Conservation (phyloP, 2,113 vertebrate species). For the Austrofundulus limnaeus region DNA sequence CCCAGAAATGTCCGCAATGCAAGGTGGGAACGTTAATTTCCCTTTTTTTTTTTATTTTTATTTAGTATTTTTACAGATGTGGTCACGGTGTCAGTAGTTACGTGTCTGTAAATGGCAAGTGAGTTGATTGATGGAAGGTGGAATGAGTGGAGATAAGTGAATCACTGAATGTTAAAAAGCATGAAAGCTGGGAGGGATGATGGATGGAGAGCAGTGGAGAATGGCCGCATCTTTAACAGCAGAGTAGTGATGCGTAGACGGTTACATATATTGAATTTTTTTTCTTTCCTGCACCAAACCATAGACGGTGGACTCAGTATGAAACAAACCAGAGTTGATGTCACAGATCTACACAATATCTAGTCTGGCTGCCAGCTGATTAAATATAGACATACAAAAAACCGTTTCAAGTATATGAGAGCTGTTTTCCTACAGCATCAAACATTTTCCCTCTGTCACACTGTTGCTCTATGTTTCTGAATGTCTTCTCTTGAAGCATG, state of each 20-base stretch:
- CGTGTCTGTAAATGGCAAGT: constrained; percentile 12
- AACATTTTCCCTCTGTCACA: constrained; percentile 35
- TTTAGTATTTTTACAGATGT: background rate
- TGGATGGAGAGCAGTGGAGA: constrained; percentile 33
- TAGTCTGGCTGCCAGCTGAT: constrained; percentile 43
- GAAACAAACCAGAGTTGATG: constrained; percentile 12
- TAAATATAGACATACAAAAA: constrained; percentile 43
- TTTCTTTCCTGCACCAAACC: constrained; percentile 10
- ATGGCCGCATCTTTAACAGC: constrained; percentile 3
- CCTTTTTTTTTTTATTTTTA: too few relatives aligned
- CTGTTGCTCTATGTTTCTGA: constrained; percentile 8
- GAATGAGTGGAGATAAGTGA: constrained; percentile 36
- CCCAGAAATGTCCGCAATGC: constrained; percentile 97
- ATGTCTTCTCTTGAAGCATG: constrained; percentile 33
- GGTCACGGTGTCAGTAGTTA: background rate
- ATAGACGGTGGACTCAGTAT: constrained; percentile 14
- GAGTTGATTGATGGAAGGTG: constrained; percentile 30
- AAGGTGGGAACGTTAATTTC: constrained; percentile 78
- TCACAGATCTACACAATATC: constrained; percentile 3
- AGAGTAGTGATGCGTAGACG: constrained; percentile 4
- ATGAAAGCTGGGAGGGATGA: constrained; percentile 23
- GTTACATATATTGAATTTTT: constrained; percentile 17
- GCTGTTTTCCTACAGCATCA: constrained; percentile 42
- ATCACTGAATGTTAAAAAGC: constrained; percentile 45
- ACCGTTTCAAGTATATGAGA: constrained; percentile 13